Conservation (phyloP, 2,797 vertebrate genomes). For the Rhynchonycteris naso region DNA sequence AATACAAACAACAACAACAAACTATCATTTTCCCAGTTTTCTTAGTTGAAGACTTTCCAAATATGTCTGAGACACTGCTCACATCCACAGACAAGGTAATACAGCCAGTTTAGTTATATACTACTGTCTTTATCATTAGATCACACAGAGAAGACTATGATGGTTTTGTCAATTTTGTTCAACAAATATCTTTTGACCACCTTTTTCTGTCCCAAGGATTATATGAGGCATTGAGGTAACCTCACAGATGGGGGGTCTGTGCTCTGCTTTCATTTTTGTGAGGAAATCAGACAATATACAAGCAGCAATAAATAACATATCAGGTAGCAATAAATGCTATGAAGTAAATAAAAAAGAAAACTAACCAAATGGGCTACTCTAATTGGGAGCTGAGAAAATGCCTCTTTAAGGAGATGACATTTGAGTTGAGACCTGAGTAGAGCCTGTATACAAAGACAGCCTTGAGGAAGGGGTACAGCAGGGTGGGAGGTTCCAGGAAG, state of each 20-base stretch:
- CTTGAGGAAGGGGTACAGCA: not conserved
- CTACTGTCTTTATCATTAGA: conserved; percentile 24
- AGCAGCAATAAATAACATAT: conserved; percentile 16
- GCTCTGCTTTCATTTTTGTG: conserved; percentile 46
- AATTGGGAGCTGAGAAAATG: conserved; percentile 51
- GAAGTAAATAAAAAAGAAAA: conserved; percentile 21
- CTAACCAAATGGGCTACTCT: not conserved
- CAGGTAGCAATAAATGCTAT: conserved; percentile 41
- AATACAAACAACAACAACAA: too few species aligned
- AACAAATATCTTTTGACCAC: conserved; percentile 24
- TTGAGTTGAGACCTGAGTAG: conserved; percentile 23
- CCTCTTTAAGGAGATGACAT: conserved; percentile 41
- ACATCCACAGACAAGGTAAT: conserved; percentile 34
- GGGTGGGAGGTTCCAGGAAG: not conserved
- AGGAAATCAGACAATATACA: conserved; percentile 42
- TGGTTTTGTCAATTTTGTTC: conserved; percentile 40
- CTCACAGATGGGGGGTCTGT: not conserved
- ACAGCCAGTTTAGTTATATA: conserved; percentile 5
- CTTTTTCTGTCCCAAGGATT: conserved; percentile 38
- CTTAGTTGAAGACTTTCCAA: conserved; percentile 43
- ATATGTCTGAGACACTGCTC: conserved; percentile 13
- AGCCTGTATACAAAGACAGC: conserved; percentile 9
- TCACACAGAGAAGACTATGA: conserved; percentile 3
- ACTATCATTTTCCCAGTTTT: not conserved
- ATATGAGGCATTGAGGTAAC: not conserved